These are phyloP conservation scores for Gonocerus acuteangulatus DNA, from an alignment of 2,888 invertebrate species.

Conservation along the genomic window DNA sequence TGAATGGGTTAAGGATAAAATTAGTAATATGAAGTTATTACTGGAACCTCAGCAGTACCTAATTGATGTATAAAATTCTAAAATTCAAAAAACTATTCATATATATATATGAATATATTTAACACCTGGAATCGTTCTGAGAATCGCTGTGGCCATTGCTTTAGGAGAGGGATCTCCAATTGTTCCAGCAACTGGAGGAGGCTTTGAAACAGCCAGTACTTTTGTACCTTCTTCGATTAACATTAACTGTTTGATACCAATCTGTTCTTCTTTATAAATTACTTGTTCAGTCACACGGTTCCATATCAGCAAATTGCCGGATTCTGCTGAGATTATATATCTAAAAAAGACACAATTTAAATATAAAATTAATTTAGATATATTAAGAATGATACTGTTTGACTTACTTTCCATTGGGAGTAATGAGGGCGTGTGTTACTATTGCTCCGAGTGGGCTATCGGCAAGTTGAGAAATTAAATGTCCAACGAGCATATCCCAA, in stretches of 20 bases:
- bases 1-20: no score
- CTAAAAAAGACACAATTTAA: conserved; percentile 41
- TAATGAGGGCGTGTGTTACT: conserved; percentile 85
- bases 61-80: no score
- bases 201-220: conserved; percentile 66
- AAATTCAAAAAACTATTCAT: no score
- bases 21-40: no score
- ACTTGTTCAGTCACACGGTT: conserved; percentile 58
- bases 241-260: conserved; percentile 65
- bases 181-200: conserved; percentile 53
- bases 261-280: conserved; percentile 74
- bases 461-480: conserved; percentile 74
- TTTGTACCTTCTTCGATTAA: conserved; percentile 66
- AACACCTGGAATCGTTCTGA: conserved; percentile 67
- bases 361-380: background rate
- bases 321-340: conserved; percentile 82
- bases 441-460: conserved; percentile 90
- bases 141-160: conserved; percentile 57
- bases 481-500: conserved; percentile 84
- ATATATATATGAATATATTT: no score
- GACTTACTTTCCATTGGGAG: conserved; percentile 65
- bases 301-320: conserved; percentile 86
- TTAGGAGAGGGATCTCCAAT: conserved; percentile 56
- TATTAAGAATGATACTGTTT: background rate
- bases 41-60: no score